Evolutionary conservation across 2,113 vertebrate species (phyloP).

Genomic region (Tragulus kanchil): DNA sequence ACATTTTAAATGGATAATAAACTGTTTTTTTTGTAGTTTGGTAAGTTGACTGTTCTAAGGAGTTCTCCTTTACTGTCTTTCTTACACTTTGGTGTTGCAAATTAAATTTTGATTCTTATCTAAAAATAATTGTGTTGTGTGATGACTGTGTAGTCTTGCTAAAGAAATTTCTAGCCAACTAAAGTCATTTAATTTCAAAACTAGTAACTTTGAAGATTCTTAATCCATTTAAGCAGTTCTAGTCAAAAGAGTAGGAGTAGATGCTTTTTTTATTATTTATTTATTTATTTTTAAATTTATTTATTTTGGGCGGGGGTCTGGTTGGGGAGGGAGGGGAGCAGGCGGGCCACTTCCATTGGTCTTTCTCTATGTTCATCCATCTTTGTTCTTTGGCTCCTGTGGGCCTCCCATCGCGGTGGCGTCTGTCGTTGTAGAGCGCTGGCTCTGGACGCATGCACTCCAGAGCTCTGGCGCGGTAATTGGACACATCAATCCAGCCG

Average conservation of each 20-base stretch:
- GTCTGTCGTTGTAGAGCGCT: too few relatives aligned
- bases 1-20: neutral
- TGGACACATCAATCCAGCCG: too few relatives aligned
- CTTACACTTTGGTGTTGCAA: neutral
- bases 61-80: neutral
- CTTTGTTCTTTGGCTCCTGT: too few relatives aligned
- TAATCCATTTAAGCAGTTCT: neutral
- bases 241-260: neutral
- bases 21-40: neutral
- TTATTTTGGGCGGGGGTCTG: too few relatives aligned
- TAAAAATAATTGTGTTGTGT: slow-evolving; percentile 34
- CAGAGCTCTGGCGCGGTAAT: too few relatives aligned
- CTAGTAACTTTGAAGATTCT: slow-evolving; percentile 12
- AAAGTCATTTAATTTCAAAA: neutral
- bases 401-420: too few relatives aligned
- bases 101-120: neutral
- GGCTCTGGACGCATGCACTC: too few relatives aligned
- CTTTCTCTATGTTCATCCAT: too few relatives aligned
- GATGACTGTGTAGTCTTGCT: neutral
- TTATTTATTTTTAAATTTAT: too few relatives aligned
- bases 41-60: neutral
- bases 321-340: too few relatives aligned
- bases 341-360: too few relatives aligned
- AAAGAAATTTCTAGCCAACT: neutral
- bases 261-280: neutral